Evolutionary conservation across 1,140 invertebrate species (phyloP).

Genomic region (Steinernema feltiae): DNA sequence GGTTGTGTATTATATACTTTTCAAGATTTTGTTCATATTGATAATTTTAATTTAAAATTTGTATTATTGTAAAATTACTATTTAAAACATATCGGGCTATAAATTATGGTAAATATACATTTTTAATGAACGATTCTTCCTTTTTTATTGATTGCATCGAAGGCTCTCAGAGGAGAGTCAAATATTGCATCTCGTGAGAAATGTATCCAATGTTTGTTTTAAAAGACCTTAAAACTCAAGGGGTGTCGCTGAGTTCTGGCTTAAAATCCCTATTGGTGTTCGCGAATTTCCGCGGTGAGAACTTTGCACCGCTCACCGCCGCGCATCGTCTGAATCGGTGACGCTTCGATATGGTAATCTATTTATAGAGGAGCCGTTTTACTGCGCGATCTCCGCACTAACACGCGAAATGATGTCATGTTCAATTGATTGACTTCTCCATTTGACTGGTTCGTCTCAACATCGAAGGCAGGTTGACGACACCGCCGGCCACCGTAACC

Average conservation of each 20-base stretch:
- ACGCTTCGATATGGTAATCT: not conserved
- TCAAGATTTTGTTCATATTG: not conserved
- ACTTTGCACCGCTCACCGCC: not conserved
- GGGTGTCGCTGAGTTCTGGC: too few relatives aligned
- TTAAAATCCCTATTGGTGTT: too few relatives aligned
- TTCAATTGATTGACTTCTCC: conserved; percentile 8
- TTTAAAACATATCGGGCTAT: not conserved
- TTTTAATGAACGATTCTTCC: too few relatives aligned
- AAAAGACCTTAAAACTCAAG: too few relatives aligned
- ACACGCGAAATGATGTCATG: conserved; percentile 6
- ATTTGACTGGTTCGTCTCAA: conserved; percentile 19
- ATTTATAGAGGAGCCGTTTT: not conserved
- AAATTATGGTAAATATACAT: too few relatives aligned
- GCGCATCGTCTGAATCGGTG: not conserved
- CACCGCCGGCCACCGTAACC: not conserved
- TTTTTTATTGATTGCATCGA: too few relatives aligned
- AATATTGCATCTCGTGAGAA: too few relatives aligned
- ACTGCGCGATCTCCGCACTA: not conserved
- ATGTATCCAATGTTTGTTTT: too few relatives aligned
- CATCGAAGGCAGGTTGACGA: not conserved
- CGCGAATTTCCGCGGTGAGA: too few relatives aligned
- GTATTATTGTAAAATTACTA: not conserved
- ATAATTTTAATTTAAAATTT: not conserved
- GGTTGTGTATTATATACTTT: not conserved
- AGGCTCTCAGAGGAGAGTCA: too few relatives aligned